Conservation (phyloP, 2,113 vertebrate species). For the Lichenostomus cassidix region DNA sequence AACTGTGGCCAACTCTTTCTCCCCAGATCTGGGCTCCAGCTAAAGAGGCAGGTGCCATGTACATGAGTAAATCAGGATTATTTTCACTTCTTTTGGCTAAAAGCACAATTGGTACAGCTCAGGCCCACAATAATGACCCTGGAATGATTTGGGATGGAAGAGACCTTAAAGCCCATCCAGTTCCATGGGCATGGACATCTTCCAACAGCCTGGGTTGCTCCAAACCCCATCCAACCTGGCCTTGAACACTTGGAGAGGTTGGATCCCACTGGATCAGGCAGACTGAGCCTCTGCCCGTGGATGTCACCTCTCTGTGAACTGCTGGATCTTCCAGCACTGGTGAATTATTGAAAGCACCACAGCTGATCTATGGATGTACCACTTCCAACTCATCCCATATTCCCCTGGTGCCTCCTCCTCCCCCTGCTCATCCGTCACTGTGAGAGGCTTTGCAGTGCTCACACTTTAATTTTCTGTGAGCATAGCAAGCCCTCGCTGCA, state of each 20-base stretch:
- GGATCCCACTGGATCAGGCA: neutral
- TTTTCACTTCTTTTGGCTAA: neutral
- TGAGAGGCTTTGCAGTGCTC: neutral
- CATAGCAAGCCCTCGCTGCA: neutral
- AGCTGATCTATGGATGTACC: neutral
- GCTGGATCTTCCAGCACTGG: neutral
- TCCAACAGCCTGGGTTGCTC: neutral
- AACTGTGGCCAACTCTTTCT: neutral
- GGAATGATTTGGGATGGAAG: neutral
- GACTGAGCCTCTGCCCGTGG: fast-evolving
- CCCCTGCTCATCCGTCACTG: neutral
- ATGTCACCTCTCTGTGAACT: neutral
- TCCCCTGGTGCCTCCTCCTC: neutral
- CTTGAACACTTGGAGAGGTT: neutral
- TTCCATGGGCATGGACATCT: no score
- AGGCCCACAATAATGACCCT: neutral
- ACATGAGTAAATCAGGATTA: neutral
- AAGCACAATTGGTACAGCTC: neutral
- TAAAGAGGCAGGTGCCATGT: neutral
- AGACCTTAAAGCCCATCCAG: neutral
- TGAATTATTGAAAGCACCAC: neutral
- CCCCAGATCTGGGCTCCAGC: neutral
- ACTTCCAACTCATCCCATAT: fast-evolving
- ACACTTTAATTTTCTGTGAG: neutral
- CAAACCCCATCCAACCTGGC: neutral